A percentile compares a stretch with the other conserved stretches of the same genome.
Conservation (phyloP, 2,113 vertebrate species). For the Cygnus buccinator region DNA sequence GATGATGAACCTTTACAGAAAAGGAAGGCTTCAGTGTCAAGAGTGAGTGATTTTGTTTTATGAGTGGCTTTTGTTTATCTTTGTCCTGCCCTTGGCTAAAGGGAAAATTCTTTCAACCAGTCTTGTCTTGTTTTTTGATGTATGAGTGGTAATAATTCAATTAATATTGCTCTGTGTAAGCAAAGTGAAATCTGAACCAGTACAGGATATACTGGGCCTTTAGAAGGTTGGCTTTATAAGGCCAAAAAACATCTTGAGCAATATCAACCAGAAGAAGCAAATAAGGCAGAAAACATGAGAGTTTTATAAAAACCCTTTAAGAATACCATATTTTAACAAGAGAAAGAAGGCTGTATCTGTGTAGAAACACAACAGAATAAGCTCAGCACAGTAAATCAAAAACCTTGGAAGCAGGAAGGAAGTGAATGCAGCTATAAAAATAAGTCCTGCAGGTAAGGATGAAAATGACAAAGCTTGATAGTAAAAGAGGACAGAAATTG, state of each 20-base stretch:
- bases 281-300: background rate
- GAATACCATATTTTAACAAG: background rate
- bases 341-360: background rate
- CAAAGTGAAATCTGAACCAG: background rate
- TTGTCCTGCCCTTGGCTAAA: background rate
- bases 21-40: background rate
- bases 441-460: background rate
- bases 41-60: background rate
- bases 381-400: conserved; percentile 16
- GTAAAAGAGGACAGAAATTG: background rate
- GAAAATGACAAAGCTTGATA: background rate
- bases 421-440: background rate
- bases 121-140: background rate
- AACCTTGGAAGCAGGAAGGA: background rate
- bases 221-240: background rate
- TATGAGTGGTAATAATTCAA: background rate
- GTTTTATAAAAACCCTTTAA: background rate
- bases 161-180: background rate
- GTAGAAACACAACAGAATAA: background rate
- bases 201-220: background rate
- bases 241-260: background rate
- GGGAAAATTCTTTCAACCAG: background rate
- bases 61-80: background rate
- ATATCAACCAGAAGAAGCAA: background rate
- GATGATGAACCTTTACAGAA: background rate